Evolutionary conservation across 2,797 vertebrate genomes (phyloP).

Genomic region (Periparus ater): DNA sequence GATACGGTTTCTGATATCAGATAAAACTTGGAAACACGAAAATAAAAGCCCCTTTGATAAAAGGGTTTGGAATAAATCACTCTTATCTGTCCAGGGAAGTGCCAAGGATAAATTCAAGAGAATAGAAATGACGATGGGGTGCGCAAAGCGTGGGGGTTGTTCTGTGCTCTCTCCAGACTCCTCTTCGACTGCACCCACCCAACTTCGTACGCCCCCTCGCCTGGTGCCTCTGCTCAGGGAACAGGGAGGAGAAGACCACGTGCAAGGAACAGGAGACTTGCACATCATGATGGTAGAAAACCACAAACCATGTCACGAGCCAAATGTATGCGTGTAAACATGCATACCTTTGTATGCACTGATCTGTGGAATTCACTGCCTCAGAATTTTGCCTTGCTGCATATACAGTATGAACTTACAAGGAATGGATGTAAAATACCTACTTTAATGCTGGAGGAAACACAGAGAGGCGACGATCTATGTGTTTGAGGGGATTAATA

Average conservation of each 20-base stretch:
- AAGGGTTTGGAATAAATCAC: neutral
- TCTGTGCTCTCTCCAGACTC: neutral
- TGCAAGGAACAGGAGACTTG: neutral
- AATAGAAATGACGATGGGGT: accelerated
- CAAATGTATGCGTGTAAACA: neutral
- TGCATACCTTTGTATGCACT: neutral
- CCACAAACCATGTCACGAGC: neutral
- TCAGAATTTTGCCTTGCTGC: neutral
- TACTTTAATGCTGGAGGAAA: neutral
- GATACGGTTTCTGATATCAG: neutral
- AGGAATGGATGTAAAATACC: neutral
- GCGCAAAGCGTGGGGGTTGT: accelerated
- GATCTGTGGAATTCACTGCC: neutral
- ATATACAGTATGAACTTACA: neutral
- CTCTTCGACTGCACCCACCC: neutral
- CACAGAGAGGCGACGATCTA: neutral
- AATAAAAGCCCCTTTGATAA: neutral
- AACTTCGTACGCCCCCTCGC: accelerated
- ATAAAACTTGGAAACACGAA: neutral
- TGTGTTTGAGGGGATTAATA: neutral
- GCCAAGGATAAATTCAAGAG: neutral
- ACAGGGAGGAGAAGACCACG: neutral
- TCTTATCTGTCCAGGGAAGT: neutral
- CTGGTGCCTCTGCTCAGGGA: neutral
- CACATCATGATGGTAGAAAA: neutral